Evolutionary conservation across 2,888 invertebrate species (phyloP), one percentile per base, ranked within the genome.

Genomic region (Alloplasta piceator): DNA sequence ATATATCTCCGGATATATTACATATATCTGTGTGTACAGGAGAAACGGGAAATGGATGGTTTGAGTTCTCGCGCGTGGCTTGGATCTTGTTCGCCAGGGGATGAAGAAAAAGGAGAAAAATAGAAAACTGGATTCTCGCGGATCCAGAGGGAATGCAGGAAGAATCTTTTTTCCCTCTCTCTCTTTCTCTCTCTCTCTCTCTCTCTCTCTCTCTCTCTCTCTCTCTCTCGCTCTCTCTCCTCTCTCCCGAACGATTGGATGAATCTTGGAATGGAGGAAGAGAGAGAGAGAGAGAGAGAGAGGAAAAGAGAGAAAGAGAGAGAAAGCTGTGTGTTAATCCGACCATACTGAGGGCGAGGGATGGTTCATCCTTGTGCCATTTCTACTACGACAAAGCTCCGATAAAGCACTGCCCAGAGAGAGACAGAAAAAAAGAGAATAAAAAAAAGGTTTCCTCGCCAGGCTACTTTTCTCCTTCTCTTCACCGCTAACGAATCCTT

Each of bases 401-500:
- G 72, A 76, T 80, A 80, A 80, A 80, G 76, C 67, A 72, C 72
- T 72, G 55, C 72, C 50, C 39, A 12, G 7, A 63, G 61, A 50
- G 43, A 46, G 26, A 26, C 1, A 26, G 26, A 26, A 26, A 3
- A 26, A 26, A 26, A 26, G 26, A 3, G 26, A 26, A 14, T 50
- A 66, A 67, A 52, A 80, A 72, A 63, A 76, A 76, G 76, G 56
- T 76, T n/a, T n/a, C 76, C 61, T 36, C 61, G 61, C 75, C 26
- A 6, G 70, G 80, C 76, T 76, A 71, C 75, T 80, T 48, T 67
- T 66, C 61, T 36, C 52, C 36, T 66, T 66, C 64, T 26, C 7
- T 5, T 61, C n/a, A 26, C 39, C 26, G 26, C 67, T 76, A 80
- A 80, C 75, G 80, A 80, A 76, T 80, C 71, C 75, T 80, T 80